Evolutionary conservation across 2,888 invertebrate genomes (phyloP).

Genomic region (Ceriagrion tenellum): DNA sequence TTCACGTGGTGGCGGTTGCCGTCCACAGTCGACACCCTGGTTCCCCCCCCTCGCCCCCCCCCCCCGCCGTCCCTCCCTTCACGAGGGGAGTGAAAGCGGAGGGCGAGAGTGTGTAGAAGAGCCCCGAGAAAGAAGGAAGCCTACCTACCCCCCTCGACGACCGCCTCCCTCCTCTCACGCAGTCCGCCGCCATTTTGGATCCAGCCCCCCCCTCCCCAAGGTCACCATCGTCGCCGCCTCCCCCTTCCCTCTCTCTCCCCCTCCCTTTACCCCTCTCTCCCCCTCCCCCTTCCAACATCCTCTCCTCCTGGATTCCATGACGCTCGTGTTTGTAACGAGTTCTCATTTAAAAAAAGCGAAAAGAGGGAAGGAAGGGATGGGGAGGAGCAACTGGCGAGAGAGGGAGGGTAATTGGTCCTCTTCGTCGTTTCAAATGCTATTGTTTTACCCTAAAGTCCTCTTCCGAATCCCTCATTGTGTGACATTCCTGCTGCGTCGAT

Average conservation of each 20-base stretch:
- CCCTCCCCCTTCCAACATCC: background rate
- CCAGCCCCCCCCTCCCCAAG: conserved; percentile 38
- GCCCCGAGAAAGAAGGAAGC: background rate
- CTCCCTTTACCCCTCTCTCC: background rate
- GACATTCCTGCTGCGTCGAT: background rate
- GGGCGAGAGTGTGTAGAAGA: no score
- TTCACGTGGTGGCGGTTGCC: no score
- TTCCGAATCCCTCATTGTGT: background rate
- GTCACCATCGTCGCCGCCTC: conserved; percentile 22
- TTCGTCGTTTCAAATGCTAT: background rate
- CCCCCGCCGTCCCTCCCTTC: background rate
- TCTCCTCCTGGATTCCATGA: conserved; percentile 40
- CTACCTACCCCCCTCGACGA: background rate
- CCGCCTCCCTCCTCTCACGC: background rate
- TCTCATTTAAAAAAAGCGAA: conserved; percentile 45
- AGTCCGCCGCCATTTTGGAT: conserved; percentile 57
- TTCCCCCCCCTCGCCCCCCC: background rate
- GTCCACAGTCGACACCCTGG: no score
- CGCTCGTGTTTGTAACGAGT: conserved; percentile 64
- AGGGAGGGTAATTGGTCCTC: background rate
- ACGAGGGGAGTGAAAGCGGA: background rate
- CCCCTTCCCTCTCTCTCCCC: background rate
- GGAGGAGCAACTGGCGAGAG: background rate
- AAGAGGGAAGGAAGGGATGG: background rate
- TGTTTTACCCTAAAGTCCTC: background rate